Conservation (phyloP, 2,888 invertebrate genomes). For the Zygaena filipendulae region DNA sequence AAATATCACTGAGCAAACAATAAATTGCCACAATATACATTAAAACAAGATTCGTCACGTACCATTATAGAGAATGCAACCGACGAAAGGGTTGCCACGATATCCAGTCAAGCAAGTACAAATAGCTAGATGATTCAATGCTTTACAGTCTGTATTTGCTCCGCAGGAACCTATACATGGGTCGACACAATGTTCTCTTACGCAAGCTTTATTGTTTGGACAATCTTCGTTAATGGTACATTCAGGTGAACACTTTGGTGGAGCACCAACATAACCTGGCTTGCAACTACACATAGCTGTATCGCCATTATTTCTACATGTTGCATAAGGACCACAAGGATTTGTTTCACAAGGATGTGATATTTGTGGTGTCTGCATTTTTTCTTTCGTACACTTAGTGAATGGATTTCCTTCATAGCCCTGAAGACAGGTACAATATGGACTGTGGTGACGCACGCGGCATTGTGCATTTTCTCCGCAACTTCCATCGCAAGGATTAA, state of each 20-base stretch:
- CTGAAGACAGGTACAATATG: slow-evolving; percentile 78
- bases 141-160: slow-evolving; percentile 75
- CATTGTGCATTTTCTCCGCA: slow-evolving; percentile 79
- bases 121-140: slow-evolving; percentile 80
- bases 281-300: slow-evolving; percentile 72
- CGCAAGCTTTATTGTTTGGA: slow-evolving; percentile 75
- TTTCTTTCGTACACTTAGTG: slow-evolving; percentile 47
- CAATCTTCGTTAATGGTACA: slow-evolving; percentile 83
- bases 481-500: slow-evolving; percentile 83
- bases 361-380: slow-evolving; percentile 65
- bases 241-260: slow-evolving; percentile 80
- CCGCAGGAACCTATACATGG: slow-evolving; percentile 80
- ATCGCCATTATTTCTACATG: slow-evolving; percentile 65
- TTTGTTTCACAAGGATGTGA: slow-evolving; percentile 70
- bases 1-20: too few species aligned
- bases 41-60: too few species aligned
- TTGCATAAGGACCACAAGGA: slow-evolving; percentile 77
- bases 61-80: too few species aligned
- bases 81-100: slow-evolving; percentile 79
- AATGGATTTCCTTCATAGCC: slow-evolving; percentile 84
- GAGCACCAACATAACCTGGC: slow-evolving; percentile 72
- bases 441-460: slow-evolving; percentile 73
- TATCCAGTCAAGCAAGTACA: slow-evolving; percentile 76
- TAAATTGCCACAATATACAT: too few species aligned
- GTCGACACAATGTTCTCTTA: slow-evolving; percentile 78